A percentile compares a stretch with the other conserved stretches of the same genome.
Evolutionary conservation across 2,888 invertebrate species (phyloP).

Genomic region (Herminia tarsipennalis): DNA sequence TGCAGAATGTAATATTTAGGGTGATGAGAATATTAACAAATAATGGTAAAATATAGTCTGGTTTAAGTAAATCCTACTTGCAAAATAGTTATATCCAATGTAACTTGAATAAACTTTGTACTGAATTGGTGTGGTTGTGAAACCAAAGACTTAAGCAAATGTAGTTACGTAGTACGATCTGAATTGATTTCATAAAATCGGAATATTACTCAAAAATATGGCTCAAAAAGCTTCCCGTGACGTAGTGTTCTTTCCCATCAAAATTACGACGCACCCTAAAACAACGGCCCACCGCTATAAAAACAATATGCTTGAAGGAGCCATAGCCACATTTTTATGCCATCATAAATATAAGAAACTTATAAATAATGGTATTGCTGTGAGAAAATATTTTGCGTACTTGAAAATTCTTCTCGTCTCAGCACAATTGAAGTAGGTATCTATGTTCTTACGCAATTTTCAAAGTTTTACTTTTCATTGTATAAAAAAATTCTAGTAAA

Average conservation of each 20-base stretch:
- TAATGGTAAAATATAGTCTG: no score
- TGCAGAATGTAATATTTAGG: no score
- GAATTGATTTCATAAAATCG: neutral
- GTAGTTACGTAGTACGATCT: no score
- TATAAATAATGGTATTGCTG: constrained; percentile 9
- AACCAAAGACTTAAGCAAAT: neutral
- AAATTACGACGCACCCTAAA: constrained; percentile 13
- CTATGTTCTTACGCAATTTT: no score
- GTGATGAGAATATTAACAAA: no score
- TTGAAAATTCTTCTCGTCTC: no score
- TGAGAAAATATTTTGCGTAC: constrained; percentile 6
- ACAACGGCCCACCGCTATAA: constrained; percentile 3
- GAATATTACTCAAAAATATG: neutral
- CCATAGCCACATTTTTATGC: constrained; percentile 9
- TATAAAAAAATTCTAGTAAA: no score
- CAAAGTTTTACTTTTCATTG: no score
- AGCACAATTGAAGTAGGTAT: no score
- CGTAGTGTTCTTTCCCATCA: constrained; percentile 5
- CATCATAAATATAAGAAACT: constrained; percentile 9
- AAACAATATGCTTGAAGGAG: neutral
- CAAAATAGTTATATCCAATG: no score
- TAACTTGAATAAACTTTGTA: no score
- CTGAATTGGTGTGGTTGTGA: neutral
- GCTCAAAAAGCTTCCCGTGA: neutral
- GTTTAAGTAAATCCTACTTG: no score